Base-by-base conservation (phyloP, 2,888 invertebrate species). In the Cryptops parisi region DNA sequence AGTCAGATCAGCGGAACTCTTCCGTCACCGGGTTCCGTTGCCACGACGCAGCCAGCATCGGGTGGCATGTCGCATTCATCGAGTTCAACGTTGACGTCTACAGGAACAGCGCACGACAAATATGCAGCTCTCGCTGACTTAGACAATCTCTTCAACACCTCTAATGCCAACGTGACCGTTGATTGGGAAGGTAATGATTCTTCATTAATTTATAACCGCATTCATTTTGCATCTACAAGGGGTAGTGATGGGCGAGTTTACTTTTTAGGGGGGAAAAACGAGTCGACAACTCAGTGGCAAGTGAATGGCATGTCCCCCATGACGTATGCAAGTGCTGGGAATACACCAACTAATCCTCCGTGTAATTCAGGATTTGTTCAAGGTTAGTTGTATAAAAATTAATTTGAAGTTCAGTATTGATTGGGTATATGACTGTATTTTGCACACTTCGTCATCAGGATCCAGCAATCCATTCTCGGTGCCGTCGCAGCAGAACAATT, bases 41-140 rank as follows among this genome's bases (percentile, higher is more conserved):
- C 73, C 9, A 25, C 52, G 39, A 25, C 45, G 12, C 25, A 54
- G 21, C 55, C 56, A 60, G 57, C 41, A 59, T 56, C 26, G 58
- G 55, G 49, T 55, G 27, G 47, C 58, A 57, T 54, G 45, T 15
- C 40, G 40, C 40, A 25, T 2, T 12, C 47, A 26, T 15, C 19
- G 19, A 9, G 21, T 19, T 40, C 57, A 17, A 75, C 57, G 81
- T 82, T 67, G 81, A 22, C 38, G 21, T 9, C 39, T 21, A 12
- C 54, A 12, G 54, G 56, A 39, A 26, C 54, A 9, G 56, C 57
- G 65, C 86, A 84, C 74, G 94, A 96, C 72, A 82, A 88, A 61
- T 96, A 96, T 72, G 93, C 94, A 60, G 93, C 94, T 49, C 76
- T 96, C 56, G 90, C 93, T 70, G 93, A 93, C 72, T 77, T 96